A percentile compares a stretch with the other conserved stretches of the same genome.
Evolutionary conservation across 2,797 vertebrate genomes (phyloP).

Genomic region (Enteromius viviparus): DNA sequence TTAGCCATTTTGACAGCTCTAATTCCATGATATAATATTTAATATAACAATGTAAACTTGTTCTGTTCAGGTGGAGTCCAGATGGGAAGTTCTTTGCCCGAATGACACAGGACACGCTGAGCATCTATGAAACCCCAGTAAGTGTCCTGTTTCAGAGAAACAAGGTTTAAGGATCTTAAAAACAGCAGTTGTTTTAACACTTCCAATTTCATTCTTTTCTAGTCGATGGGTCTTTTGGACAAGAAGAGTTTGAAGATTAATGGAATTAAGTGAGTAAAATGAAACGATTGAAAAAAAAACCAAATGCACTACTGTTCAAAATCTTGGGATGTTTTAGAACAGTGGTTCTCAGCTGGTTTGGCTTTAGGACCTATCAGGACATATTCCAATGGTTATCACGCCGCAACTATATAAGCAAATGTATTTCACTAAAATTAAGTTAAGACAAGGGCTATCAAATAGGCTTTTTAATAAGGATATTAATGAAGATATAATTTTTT

Average conservation of each 20-base stretch:
- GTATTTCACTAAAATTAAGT: no score
- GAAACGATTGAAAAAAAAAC: background rate
- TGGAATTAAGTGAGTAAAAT: conserved; percentile 91
- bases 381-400: no score
- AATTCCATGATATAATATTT: background rate
- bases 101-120: conserved; percentile 94
- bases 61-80: conserved; percentile 89
- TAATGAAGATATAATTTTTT: no score
- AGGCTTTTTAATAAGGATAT: no score
- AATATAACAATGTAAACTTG: background rate
- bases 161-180: background rate
- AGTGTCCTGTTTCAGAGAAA: conserved; percentile 61
- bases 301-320: background rate
- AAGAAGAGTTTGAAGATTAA: conserved; percentile 98
- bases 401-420: no score
- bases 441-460: no score
- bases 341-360: no score
- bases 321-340: background rate
- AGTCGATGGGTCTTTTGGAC: conserved; percentile 98
- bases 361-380: no score
- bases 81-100: conserved; percentile 98
- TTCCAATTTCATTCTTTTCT: conserved; percentile 42
- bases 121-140: conserved; percentile 97
- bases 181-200: background rate
- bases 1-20: no score